Conservation (phyloP, 2,113 vertebrate genomes). For the Mionectes macconnelli region DNA sequence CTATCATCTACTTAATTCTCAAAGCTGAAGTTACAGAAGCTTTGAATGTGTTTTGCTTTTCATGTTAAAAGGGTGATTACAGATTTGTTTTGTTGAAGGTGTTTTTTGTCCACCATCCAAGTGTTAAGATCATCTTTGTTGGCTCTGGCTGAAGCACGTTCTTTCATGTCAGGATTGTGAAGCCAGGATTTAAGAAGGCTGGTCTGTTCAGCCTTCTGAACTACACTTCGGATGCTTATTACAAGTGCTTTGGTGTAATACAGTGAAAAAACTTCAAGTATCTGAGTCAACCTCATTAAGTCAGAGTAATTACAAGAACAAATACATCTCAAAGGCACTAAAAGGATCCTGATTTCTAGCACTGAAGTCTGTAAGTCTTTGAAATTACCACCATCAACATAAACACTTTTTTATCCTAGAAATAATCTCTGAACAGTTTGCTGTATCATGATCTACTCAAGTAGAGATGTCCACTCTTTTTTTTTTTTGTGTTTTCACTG, state of each 20-base stretch:
- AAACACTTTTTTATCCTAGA: neutral
- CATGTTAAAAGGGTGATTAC: neutral
- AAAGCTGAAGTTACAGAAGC: neutral
- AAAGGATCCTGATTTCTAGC: neutral
- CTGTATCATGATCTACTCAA: neutral
- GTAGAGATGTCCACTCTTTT: neutral
- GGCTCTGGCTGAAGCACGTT: neutral
- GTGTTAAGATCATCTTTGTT: neutral
- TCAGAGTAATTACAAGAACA: neutral
- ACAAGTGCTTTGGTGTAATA: neutral
- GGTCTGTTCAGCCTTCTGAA: neutral
- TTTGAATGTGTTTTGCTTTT: neutral
- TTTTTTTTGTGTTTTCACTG: neutral
- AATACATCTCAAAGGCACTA: neutral
- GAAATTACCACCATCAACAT: neutral
- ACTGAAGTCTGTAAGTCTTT: neutral
- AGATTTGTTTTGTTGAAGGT: neutral
- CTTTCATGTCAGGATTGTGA: slow-evolving; percentile 1
- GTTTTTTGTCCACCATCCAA: neutral
- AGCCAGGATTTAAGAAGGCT: neutral
- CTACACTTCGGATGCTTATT: neutral
- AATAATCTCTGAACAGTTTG: neutral
- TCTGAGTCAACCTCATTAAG: neutral
- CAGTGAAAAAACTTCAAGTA: neutral
- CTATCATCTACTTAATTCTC: neutral